Percentiles rank a stretch among this genome's conserved stretches.
Conservation (phyloP, 2,888 invertebrate genomes). For the Dexiosoma caninum region DNA sequence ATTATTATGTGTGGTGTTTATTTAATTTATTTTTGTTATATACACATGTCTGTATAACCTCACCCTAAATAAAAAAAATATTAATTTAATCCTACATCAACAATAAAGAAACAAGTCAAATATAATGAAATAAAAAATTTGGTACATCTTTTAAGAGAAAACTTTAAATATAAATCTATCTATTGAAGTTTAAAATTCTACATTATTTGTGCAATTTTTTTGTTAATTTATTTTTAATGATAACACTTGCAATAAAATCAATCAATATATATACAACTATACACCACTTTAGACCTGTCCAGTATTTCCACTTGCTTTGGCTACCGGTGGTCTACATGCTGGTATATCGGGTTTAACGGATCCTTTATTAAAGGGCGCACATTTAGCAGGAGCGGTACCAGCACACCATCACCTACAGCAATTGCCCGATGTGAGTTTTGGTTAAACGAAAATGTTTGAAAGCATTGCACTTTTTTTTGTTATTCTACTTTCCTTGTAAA, state of each 20-base stretch:
- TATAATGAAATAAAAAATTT: constrained; percentile 43
- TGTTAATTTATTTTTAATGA: constrained; percentile 17
- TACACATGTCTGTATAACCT: too few species aligned
- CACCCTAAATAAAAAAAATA: not conserved
- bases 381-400: constrained; percentile 78
- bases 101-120: constrained; percentile 57
- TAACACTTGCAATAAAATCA: constrained; percentile 57
- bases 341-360: constrained; percentile 78
- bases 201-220: constrained; percentile 21
- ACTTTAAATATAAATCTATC: constrained; percentile 24
- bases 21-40: constrained; percentile 1
- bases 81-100: constrained; percentile 35
- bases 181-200: constrained; percentile 34
- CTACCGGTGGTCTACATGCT: constrained; percentile 78
- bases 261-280: constrained; percentile 57
- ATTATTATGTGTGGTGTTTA: constrained; percentile 16
- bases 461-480: constrained; percentile 60
- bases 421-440: constrained; percentile 79
- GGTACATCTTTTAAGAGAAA: constrained; percentile 39
- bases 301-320: constrained; percentile 79
- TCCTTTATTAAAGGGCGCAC: constrained; percentile 79
- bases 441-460: constrained; percentile 66
- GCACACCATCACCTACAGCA: constrained; percentile 78
- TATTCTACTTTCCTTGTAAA: constrained; percentile 36
- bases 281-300: constrained; percentile 76